A percentile compares a stretch with the other conserved stretches of the same genome.
Conservation (phyloP, 1,140 invertebrate genomes). For the Drosophila sucinea region DNA sequence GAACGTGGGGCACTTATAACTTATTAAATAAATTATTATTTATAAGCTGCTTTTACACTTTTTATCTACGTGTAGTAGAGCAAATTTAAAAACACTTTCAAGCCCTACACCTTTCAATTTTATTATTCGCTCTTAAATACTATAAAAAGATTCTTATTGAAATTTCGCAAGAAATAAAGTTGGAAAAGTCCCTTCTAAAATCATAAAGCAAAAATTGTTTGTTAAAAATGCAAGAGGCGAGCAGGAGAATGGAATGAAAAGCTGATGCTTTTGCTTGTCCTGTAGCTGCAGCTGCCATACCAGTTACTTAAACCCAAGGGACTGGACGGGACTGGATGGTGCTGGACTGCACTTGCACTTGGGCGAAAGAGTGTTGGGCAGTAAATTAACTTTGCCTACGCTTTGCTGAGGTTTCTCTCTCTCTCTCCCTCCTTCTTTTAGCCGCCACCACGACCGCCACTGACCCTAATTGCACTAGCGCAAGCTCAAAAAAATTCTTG, state of each 20-base stretch:
- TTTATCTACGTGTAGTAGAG: neutral
- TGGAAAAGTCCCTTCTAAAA: conserved; percentile 22
- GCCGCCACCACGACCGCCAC: conserved; percentile 13
- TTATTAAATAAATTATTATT: too few relatives aligned
- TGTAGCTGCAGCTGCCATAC: neutral
- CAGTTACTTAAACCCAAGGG: conserved; percentile 54
- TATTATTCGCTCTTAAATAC: conserved; percentile 5
- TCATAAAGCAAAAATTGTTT: conserved; percentile 49
- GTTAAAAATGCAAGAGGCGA: conserved; percentile 37
- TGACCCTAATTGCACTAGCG: conserved; percentile 59
- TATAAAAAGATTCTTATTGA: conserved; percentile 4
- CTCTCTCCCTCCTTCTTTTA: neutral
- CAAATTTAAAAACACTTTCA: neutral
- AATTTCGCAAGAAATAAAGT: conserved; percentile 22
- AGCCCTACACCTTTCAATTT: neutral
- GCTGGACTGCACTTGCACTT: conserved; percentile 23
- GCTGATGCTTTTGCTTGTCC: neutral
- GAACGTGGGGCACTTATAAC: too few relatives aligned
- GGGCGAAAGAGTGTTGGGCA: conserved; percentile 42
- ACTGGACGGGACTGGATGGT: conserved; percentile 25
- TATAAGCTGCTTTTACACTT: neutral
- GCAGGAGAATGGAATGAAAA: conserved; percentile 9
- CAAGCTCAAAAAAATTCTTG: conserved; percentile 44
- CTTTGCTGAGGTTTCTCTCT: conserved; percentile 56
- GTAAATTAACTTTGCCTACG: conserved; percentile 71